phyloP scores from a whole-genome alignment of 2,797 vertebrate genomes.

The Gorsachius magnificus region DNA sequence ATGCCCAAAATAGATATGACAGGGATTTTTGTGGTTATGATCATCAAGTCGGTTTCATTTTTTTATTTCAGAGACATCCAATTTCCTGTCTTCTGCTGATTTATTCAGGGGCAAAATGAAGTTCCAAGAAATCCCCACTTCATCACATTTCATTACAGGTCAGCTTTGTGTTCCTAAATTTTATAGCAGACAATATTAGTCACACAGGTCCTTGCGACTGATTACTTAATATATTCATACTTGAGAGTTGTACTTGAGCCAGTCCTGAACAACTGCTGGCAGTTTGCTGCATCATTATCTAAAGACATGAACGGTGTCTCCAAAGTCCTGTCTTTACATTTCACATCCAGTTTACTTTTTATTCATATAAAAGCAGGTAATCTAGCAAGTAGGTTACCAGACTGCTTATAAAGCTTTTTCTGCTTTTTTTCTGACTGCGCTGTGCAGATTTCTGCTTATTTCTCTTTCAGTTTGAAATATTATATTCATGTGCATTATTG shows the following conservation, averaged over 20 bases:
- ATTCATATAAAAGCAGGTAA: background rate
- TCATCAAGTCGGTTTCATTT: background rate
- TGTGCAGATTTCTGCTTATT: background rate
- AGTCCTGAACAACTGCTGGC: background rate
- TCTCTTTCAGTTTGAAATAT: background rate
- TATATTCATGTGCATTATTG: background rate
- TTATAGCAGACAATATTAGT: slow-evolving; percentile 20
- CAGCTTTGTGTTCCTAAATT: slow-evolving; percentile 3
- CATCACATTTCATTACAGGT: background rate
- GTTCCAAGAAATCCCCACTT: slow-evolving; percentile 8
- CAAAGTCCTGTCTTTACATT: slow-evolving; percentile 23
- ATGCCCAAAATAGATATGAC: background rate
- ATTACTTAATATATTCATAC: slow-evolving; percentile 26
- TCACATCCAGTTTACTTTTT: background rate
- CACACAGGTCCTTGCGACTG: slow-evolving; percentile 11
- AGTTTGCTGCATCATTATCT: background rate
- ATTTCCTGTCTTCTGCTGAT: slow-evolving; percentile 19
- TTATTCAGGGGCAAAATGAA: background rate
- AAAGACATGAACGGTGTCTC: background rate
- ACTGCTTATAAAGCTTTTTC: background rate
- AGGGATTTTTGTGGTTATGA: background rate
- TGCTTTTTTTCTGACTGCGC: background rate
- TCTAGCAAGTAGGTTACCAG: background rate
- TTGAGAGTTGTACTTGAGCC: background rate
- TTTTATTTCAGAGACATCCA: background rate